Evolutionary conservation across 1,140 invertebrate genomes (phyloP).

Genomic region (Tetragonula clypearis): DNA sequence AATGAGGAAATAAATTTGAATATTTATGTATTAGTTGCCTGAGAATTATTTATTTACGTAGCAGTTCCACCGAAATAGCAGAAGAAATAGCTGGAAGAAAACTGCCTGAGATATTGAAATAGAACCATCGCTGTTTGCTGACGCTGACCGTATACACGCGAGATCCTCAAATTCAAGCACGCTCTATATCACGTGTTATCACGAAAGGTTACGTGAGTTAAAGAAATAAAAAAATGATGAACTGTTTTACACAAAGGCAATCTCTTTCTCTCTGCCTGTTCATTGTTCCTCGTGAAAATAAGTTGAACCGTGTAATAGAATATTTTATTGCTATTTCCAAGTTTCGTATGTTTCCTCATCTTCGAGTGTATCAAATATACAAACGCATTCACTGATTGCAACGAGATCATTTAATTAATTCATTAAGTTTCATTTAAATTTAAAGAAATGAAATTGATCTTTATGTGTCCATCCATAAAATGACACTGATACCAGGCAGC

Average conservation of each 20-base stretch:
- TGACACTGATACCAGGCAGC: too few relatives aligned
- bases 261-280: not conserved
- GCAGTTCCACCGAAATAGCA: not conserved
- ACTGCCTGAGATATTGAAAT: constrained; percentile 19
- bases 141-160: constrained; percentile 23
- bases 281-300: not conserved
- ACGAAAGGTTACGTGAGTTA: constrained; percentile 43
- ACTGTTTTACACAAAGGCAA: constrained; percentile 21
- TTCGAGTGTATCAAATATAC: not conserved
- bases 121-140: constrained; percentile 25
- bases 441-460: too few relatives aligned
- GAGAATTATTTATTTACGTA: not conserved
- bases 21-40: too few relatives aligned
- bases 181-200: constrained; percentile 36
- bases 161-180: constrained; percentile 44
- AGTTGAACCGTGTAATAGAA: not conserved
- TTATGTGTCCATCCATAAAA: too few relatives aligned
- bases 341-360: not conserved
- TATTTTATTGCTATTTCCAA: not conserved
- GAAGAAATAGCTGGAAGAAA: not conserved
- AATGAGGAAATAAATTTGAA: not conserved
- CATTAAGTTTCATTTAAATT: too few relatives aligned
- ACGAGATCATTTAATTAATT: not conserved
- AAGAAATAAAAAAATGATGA: constrained; percentile 38
- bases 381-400: not conserved